Base-by-base conservation (phyloP, 2,113 vertebrate genomes). In the Ceuthmochares aereus region DNA sequence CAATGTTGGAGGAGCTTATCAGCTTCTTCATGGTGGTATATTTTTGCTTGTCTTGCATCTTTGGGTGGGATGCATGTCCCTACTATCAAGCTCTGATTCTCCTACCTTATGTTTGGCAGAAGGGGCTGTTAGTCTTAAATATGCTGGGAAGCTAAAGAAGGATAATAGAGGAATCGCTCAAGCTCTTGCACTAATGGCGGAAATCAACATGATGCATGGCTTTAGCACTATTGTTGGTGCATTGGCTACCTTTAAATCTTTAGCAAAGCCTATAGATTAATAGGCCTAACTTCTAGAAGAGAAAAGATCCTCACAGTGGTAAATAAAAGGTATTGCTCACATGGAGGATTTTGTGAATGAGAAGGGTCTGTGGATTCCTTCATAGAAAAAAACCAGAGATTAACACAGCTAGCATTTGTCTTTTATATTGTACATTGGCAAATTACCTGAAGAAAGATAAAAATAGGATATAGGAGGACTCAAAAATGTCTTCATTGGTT, bases 21-120 rank as follows among this genome's bases (percentile, higher is more conserved):
- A 62, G 7, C 23, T 82, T 47, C 54, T 43, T n/a, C 36, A 10
- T 15, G 6, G 15, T 75, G 40, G 4, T 27, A 23, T 67, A 14
- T 43, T 72, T 49, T 23, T 37, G 4, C 14, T 70, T 52, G 51
- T 25, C 27, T 7, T 12, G 0, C 4, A 21, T 91, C 6, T 37
- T 9, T 37, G 32, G 32, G 36, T 67, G n/a, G 17, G 16, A 67
- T 13, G 7, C 6, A 2, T 0, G 3, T 36, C 9, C 19, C 14
- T 63, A 4, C 11, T 43, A 3, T 12, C n/a, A 68, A 73, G 22
- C 4, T 66, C 49, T 34, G 12, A 68, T 80, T 91, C 81, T 87
- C 25, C 34, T 36, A 17, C 12, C 12, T 27, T 43, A 8, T 2
- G 3, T 58, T 29, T 21, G 47, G 10, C 32, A 40, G 54, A 58